Conservation (phyloP, 64 coral and sea anemone species). For the Platygyra sinensis region DNA sequence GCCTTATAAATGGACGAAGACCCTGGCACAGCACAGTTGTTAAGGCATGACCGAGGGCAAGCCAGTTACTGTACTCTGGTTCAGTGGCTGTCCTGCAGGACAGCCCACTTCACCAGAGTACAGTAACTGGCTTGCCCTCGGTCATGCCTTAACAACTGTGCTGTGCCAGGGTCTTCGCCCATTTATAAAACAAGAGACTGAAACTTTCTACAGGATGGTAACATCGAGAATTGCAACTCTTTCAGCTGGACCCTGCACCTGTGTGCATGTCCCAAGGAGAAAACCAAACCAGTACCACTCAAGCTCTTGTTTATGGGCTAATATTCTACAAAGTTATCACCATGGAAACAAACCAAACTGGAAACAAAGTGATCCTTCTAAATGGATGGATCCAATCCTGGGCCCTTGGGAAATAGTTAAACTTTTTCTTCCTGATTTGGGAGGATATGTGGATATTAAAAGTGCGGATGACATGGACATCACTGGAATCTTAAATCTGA, state of each 20-base stretch:
- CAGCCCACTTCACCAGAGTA: not conserved
- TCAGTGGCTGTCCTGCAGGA: too few species aligned
- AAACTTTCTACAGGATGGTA: not conserved
- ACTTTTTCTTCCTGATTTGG: conserved; percentile 52
- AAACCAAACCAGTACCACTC: not conserved
- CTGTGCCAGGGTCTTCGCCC: conserved; percentile 1
- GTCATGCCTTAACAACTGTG: conserved; percentile 14
- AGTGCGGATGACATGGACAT: conserved; percentile 29
- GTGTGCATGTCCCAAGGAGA: not conserved
- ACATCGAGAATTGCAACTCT: not conserved
- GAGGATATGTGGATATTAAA: not conserved
- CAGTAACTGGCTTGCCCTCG: conserved; percentile 12
- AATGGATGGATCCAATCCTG: conserved; percentile 7
- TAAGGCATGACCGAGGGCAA: conserved; percentile 67
- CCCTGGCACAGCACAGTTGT: conserved; percentile 39
- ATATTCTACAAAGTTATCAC: not conserved
- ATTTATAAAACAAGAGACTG: not conserved
- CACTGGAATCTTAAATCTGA: conserved; percentile 61
- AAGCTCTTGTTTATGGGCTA: conserved; percentile 3
- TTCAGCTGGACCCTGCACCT: conserved; percentile 3
- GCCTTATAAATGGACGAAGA: conserved; percentile 50
- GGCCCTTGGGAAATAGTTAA: conserved; percentile 74
- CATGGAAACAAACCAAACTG: not conserved
- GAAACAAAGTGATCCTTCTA: conserved; percentile 30
- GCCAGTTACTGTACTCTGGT: conserved; percentile 77